Evolutionary conservation across 2,888 invertebrate species (phyloP).

Genomic region (Pterostichus madidus): DNA sequence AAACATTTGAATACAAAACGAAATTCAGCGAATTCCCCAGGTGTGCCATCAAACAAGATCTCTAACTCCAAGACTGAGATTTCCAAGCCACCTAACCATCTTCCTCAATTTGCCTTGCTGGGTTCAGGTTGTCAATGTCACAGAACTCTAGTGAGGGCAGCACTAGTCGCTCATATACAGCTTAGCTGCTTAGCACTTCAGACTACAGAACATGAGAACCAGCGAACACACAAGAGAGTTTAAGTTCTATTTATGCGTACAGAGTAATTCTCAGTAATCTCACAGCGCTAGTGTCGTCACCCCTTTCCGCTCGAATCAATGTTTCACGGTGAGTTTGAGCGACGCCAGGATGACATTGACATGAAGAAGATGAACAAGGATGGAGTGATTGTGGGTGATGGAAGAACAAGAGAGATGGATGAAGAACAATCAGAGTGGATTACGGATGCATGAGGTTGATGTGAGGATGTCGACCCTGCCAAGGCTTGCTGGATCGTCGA

Average conservation of each 20-base stretch:
- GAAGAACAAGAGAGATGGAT: constrained; percentile 17
- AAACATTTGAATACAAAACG: constrained; percentile 46
- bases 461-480: constrained; percentile 14
- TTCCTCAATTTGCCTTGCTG: neutral
- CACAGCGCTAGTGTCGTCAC: neutral
- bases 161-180: neutral
- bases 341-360: constrained; percentile 27
- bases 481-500: neutral
- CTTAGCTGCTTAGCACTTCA: constrained; percentile 4
- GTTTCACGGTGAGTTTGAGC: constrained; percentile 10
- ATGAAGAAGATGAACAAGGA: neutral
- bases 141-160: neutral
- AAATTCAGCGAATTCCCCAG: constrained; percentile 34
- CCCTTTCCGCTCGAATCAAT: neutral
- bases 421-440: constrained; percentile 36
- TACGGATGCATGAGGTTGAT: constrained; percentile 37
- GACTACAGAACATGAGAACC: neutral
- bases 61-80: constrained; percentile 3
- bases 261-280: constrained; percentile 19
- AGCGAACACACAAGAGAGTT: constrained; percentile 2
- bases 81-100: constrained; percentile 35
- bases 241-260: constrained; percentile 12
- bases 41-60: neutral
- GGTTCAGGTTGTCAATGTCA: neutral
- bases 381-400: neutral